Percentiles rank a stretch among this genome's conserved stretches.
phyloP scores from a whole-genome alignment of 92 coral and sea anemone genomes.

The Nematostella vectensis region DNA sequence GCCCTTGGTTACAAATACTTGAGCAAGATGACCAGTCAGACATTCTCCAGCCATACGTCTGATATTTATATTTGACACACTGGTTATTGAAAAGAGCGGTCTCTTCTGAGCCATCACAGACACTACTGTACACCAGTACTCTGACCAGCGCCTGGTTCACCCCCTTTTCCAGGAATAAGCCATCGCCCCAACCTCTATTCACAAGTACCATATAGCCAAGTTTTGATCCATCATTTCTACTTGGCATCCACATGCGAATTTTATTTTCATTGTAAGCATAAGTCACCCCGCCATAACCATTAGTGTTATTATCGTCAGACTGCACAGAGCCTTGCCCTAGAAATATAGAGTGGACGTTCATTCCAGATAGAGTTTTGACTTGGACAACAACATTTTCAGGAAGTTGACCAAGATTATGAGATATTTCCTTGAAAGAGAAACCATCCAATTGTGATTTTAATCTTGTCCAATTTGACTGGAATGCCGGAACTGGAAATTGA shows the following conservation, averaged over 20 bases:
- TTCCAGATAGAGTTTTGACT: slow-evolving; percentile 41
- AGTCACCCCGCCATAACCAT: slow-evolving; percentile 82
- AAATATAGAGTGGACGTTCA: slow-evolving; percentile 52
- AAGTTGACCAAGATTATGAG: slow-evolving; percentile 33
- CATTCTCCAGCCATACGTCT: slow-evolving; percentile 50
- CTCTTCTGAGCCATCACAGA: slow-evolving; percentile 38
- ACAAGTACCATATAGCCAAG: slow-evolving; percentile 74
- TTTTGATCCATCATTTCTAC: slow-evolving; percentile 49
- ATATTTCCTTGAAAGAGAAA: slow-evolving; percentile 41
- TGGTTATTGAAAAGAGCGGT: slow-evolving; percentile 34
- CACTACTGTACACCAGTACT: slow-evolving; percentile 52
- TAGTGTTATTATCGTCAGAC: slow-evolving; percentile 59
- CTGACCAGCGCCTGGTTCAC: slow-evolving; percentile 29
- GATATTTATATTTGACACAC: slow-evolving; percentile 44
- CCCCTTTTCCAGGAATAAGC: slow-evolving; percentile 34
- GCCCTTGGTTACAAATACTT: slow-evolving; percentile 85
- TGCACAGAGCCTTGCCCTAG: slow-evolving; percentile 82
- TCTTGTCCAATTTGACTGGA: slow-evolving; percentile 52
- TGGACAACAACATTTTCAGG: slow-evolving; percentile 73
- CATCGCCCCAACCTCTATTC: slow-evolving; percentile 78
- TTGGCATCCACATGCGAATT: slow-evolving; percentile 88
- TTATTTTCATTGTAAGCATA: slow-evolving; percentile 76
- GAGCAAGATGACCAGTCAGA: slow-evolving; percentile 79
- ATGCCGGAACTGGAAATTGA: slow-evolving; percentile 64
- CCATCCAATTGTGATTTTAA: slow-evolving; percentile 48